Conservation (phyloP, 2,113 vertebrate species). For the Mesocricetus auratus region DNA sequence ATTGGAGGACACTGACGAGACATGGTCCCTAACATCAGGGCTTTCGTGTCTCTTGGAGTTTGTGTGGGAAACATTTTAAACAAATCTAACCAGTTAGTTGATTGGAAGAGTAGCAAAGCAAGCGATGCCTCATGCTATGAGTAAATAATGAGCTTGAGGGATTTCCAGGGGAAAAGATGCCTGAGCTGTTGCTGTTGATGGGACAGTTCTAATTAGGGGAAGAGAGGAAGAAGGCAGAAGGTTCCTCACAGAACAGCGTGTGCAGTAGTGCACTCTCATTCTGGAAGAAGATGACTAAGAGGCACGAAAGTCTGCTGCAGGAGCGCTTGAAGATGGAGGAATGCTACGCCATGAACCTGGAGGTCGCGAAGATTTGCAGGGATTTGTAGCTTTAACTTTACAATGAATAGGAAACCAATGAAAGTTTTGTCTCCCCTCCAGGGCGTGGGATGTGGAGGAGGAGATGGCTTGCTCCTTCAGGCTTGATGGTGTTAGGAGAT, state of each 20-base stretch:
- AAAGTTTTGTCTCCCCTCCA: background rate
- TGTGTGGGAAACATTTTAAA: background rate
- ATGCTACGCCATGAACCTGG: background rate
- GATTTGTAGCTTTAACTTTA: slow-evolving; percentile 5
- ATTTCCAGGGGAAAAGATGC: slow-evolving; percentile 15
- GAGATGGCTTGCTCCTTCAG: background rate
- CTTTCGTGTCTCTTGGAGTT: background rate
- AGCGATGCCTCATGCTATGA: background rate
- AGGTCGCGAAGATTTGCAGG: background rate
- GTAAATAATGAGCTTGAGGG: background rate
- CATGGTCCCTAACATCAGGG: background rate
- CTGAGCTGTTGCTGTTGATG: background rate
- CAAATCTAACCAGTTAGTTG: background rate
- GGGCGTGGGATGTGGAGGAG: background rate
- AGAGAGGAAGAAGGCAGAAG: background rate
- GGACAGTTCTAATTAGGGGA: background rate
- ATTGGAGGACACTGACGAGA: background rate
- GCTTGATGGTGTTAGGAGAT: background rate
- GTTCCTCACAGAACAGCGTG: background rate
- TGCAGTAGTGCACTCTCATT: background rate
- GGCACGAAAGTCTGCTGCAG: background rate
- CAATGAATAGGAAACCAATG: background rate
- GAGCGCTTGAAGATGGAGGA: background rate
- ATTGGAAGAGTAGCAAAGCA: background rate
- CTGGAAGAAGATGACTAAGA: background rate